A percentile compares a stretch with the other conserved stretches of the same genome.
phyloP scores from a whole-genome alignment of 1,140 invertebrate genomes.

The Rhopalosiphum maidis region DNA sequence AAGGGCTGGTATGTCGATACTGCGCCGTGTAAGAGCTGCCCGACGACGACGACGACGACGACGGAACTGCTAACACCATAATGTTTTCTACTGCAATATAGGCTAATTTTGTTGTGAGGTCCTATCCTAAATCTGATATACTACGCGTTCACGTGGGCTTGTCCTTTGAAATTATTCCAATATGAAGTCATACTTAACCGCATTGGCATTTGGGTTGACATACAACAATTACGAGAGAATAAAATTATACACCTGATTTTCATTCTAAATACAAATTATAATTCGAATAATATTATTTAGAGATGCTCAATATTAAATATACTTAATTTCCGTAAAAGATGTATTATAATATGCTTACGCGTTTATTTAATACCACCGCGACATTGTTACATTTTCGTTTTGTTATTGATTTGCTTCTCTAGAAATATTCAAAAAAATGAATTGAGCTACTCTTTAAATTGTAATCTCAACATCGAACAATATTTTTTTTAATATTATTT shows the following conservation, averaged over 20 bases:
- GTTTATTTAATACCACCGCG: too few species aligned
- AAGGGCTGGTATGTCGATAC: conserved; percentile 51
- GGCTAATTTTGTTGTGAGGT: background rate
- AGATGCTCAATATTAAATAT: background rate
- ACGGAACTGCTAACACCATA: background rate
- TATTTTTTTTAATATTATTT: background rate
- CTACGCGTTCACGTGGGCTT: background rate
- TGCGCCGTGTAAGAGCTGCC: background rate
- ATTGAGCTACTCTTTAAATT: background rate
- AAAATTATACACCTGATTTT: background rate
- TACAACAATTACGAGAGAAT: background rate
- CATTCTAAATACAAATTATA: background rate
- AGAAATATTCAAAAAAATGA: background rate
- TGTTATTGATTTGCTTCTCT: background rate
- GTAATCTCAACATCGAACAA: background rate
- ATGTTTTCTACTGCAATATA: background rate
- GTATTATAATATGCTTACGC: background rate
- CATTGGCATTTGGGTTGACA: background rate
- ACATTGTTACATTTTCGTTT: background rate
- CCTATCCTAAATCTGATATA: background rate
- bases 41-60: background rate
- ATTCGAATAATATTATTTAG: background rate
- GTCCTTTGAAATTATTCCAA: background rate
- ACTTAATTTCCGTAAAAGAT: background rate
- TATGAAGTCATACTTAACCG: background rate